Evolutionary conservation across 2,113 vertebrate species (phyloP).

Genomic region (Pipa parva): DNA sequence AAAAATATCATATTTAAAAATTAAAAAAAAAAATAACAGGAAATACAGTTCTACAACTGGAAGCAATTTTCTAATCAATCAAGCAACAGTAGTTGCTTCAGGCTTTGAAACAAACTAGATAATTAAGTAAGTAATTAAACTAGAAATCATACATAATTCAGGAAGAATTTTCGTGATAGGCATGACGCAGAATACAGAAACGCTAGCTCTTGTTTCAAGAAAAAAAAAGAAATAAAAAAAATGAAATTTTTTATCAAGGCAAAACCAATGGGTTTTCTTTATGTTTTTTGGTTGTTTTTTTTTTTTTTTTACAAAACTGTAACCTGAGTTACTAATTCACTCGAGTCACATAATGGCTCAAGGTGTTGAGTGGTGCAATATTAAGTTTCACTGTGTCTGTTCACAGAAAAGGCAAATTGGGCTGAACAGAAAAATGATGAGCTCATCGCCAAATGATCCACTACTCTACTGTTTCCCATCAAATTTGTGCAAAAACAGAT

Average conservation of each 20-base stretch:
- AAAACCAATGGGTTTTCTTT: not conserved
- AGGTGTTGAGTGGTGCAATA: constrained; percentile 22
- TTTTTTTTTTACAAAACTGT: not conserved
- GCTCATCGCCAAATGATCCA: constrained; percentile 23
- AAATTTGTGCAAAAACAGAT: constrained; percentile 32
- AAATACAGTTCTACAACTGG: constrained; percentile 75
- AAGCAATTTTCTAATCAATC: constrained; percentile 83
- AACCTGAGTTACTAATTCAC: constrained; percentile 13
- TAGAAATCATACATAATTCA: constrained; percentile 57
- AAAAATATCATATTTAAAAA: no score
- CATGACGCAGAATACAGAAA: constrained; percentile 50
- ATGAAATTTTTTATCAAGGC: not conserved
- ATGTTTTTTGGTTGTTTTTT: no score
- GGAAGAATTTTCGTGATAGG: constrained; percentile 45
- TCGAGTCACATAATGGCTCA: constrained; percentile 13
- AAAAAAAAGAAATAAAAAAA: not conserved
- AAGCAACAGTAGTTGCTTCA: constrained; percentile 67
- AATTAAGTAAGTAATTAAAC: constrained; percentile 76
- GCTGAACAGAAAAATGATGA: constrained; percentile 31
- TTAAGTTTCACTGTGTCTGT: constrained; percentile 21
- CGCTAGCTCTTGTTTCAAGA: constrained; percentile 17
- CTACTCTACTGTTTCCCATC: constrained; percentile 7
- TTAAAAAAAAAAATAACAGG: constrained; percentile 53
- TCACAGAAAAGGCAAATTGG: constrained; percentile 22
- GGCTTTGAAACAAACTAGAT: constrained; percentile 68